Base-by-base conservation (phyloP, 1,140 invertebrate species). In the Drosophila ogumai region DNA sequence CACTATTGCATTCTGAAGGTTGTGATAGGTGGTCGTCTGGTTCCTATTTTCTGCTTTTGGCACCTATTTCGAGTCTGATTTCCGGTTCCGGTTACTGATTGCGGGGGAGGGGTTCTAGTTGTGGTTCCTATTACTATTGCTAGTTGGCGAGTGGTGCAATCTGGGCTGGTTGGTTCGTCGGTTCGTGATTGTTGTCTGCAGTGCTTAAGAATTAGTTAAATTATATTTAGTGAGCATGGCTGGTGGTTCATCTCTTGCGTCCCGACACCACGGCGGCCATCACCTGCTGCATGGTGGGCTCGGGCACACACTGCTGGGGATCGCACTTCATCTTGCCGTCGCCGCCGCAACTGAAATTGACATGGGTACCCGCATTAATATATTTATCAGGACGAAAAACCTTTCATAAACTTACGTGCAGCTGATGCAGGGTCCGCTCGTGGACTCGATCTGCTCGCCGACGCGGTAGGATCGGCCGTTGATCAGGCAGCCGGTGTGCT, bases 281-380 rank as follows among this genome's bases (percentile, higher is more conserved):
- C 95, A 98, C 97, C 94, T 97, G 96, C 90, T 96, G 94, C 71
- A 98, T 93, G 95, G 97, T 96, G 55, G 97, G 96, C 91, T 97
- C 96, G 34, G 97, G 97, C 75, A 95, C 96, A 92, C 97, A 98
- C 60, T 95, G 94, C 93, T 95, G 95, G 46, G 98, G 97, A 93
- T 98, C 96, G 93, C 98, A 98, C 93, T 98, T 96, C 97, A 98
- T 98, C 93, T 97, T 96, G 80, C 97, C 97, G 92, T 97, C 95
- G 47, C 95, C 95, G 81, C 96, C 97, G 93, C 97, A 98, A 93
- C 97, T 98, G 25, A 28, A 28, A 28, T 28, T 28, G 25, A 28
- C 6, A 28, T 28, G 25, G 25, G 25, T 28, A 28, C 25, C 25
- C 5, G 25, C 6, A 28, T 28, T 28, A 28, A 28, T 28, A 6